Evolutionary conservation across 2,797 vertebrate genomes (phyloP).

Genomic region (Lagorchestes hirsutus): DNA sequence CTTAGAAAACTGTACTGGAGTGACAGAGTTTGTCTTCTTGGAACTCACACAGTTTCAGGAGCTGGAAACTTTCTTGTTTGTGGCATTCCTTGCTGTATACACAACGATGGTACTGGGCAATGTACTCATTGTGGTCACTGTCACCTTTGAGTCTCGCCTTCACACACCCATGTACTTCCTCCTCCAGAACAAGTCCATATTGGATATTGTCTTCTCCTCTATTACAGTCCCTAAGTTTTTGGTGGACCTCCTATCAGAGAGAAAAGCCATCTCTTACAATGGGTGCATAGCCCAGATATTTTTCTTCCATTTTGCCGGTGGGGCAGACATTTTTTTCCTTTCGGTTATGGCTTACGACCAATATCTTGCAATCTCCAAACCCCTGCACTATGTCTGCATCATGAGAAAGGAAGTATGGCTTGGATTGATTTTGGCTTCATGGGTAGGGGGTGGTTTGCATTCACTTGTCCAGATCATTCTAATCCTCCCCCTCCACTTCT

Average conservation of each 20-base stretch:
- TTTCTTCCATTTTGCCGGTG: constrained; percentile 77
- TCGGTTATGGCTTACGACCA: constrained; percentile 80
- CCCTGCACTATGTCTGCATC: constrained; percentile 75
- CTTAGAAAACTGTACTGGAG: constrained; percentile 57
- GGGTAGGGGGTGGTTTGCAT: constrained; percentile 71
- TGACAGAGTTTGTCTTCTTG: constrained; percentile 76
- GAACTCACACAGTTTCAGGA: constrained; percentile 59
- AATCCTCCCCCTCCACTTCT: constrained; percentile 73
- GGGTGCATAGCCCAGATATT: constrained; percentile 78
- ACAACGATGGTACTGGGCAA: constrained; percentile 71
- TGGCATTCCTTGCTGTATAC: constrained; percentile 70
- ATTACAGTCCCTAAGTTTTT: constrained; percentile 75
- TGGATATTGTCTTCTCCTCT: constrained; percentile 75
- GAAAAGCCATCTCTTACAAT: constrained; percentile 76
- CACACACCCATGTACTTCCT: constrained; percentile 81
- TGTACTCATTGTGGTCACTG: constrained; percentile 63
- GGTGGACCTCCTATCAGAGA: constrained; percentile 69
- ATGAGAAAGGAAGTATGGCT: constrained; percentile 72
- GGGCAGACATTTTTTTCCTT: constrained; percentile 77
- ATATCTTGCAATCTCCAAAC: constrained; percentile 75
- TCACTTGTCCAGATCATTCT: constrained; percentile 67
- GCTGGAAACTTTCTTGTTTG: constrained; percentile 74
- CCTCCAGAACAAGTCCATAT: constrained; percentile 74
- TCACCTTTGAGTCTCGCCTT: constrained; percentile 67
- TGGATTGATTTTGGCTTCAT: constrained; percentile 67